phyloP scores from a whole-genome alignment of 1,140 invertebrate genomes.

The Bombus cullumanus region DNA sequence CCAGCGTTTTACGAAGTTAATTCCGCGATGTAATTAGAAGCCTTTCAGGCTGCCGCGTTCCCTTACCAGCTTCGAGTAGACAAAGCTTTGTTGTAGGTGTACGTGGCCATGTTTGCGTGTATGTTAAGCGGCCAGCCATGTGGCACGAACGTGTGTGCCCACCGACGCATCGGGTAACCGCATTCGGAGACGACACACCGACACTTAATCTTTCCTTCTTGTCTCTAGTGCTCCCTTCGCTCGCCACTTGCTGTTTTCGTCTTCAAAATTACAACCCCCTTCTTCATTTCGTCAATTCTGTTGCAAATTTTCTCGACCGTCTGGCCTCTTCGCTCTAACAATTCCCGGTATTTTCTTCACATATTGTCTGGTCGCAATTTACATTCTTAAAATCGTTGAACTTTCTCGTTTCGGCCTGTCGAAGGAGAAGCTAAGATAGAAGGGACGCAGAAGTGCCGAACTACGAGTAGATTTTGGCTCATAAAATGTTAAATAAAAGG shows the following conservation, averaged over 20 bases:
- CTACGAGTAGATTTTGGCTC: not conserved
- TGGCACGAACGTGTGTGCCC: constrained; percentile 22
- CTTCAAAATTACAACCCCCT: not conserved
- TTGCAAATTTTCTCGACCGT: not conserved
- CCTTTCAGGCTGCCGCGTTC: constrained; percentile 8
- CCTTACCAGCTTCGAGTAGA: not conserved
- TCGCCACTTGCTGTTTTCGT: not conserved
- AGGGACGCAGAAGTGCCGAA: not conserved
- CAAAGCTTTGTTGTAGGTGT: not conserved
- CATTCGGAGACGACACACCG: constrained; percentile 21
- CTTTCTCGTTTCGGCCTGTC: not conserved
- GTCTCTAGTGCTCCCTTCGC: not conserved
- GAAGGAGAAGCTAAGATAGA: not conserved
- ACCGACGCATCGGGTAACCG: not conserved
- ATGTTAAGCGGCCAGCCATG: not conserved
- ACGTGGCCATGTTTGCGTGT: too few species aligned
- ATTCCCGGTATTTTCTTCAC: too few species aligned
- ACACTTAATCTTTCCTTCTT: constrained; percentile 29
- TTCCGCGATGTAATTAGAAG: constrained; percentile 40
- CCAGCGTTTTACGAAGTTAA: constrained; percentile 44
- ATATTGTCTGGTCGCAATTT: not conserved
- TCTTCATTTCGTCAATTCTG: not conserved
- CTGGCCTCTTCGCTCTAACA: not conserved
- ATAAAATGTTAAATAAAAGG: not conserved
- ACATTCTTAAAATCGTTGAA: not conserved